A percentile compares a stretch with the other conserved stretches of the same genome.
These are phyloP conservation scores for Hippopotamyrus pictus DNA, from an alignment of 2,797 vertebrate species.

Conservation along the genomic window DNA sequence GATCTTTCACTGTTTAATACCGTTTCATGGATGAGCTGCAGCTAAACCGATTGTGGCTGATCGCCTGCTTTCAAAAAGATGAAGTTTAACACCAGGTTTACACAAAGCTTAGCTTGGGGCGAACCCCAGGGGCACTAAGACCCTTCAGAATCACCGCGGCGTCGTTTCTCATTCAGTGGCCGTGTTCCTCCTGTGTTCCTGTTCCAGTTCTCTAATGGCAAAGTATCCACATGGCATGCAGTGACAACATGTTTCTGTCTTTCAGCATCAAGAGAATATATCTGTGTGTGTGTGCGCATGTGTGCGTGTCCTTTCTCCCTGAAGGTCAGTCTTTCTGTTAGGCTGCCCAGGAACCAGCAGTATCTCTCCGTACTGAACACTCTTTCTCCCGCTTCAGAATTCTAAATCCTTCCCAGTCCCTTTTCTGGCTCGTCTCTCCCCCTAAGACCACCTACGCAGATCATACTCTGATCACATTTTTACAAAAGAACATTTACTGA, in stretches of 20 bases:
- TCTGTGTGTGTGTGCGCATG: not conserved
- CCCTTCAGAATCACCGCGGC: not conserved
- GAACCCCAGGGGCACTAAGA: not conserved
- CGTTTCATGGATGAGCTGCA: not conserved
- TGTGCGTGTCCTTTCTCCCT: not conserved
- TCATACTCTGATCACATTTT: not conserved
- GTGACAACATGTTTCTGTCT: not conserved
- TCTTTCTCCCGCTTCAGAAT: not conserved
- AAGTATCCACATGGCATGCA: not conserved
- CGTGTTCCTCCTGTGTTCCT: not conserved
- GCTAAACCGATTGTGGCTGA: not conserved
- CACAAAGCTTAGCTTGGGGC: not conserved
- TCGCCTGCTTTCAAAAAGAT: not conserved
- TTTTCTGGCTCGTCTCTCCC: not conserved
- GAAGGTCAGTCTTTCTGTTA: not conserved
- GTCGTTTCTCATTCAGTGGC: not conserved
- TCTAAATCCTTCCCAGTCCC: not conserved
- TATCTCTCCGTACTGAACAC: not conserved
- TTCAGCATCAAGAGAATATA: not conserved
- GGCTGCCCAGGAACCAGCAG: not conserved
- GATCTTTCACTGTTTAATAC: not conserved
- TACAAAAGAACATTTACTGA: not conserved
- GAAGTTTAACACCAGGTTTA: not conserved
- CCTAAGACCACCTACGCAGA: not conserved
- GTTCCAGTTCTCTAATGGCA: not conserved